Percentiles rank a stretch among this genome's conserved stretches.
phyloP scores from a whole-genome alignment of 2,113 vertebrate species.

The Psittacara wagleri region DNA sequence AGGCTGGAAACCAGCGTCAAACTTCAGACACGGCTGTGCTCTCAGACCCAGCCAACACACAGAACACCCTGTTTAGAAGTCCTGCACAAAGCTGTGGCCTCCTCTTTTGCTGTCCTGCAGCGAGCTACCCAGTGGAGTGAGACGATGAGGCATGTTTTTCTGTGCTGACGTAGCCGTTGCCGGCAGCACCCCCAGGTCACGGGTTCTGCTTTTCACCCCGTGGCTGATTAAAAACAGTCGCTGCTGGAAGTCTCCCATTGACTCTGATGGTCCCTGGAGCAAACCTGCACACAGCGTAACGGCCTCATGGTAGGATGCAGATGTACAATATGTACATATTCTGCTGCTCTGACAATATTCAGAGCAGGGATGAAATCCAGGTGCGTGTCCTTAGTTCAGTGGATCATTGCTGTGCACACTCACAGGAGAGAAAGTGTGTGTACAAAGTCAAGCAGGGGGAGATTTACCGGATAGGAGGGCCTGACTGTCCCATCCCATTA shows the following conservation, averaged over 20 bases:
- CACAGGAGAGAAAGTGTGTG: neutral
- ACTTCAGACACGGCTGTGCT: neutral
- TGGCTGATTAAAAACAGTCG: neutral
- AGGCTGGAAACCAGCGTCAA: neutral
- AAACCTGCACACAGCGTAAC: neutral
- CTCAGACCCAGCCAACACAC: neutral
- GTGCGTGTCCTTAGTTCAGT: fast-evolving
- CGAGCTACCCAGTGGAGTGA: neutral
- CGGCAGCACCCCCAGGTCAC: neutral
- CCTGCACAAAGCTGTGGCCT: neutral
- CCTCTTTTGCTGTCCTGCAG: neutral
- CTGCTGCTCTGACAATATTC: neutral
- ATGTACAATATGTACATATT: neutral
- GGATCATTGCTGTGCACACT: fast-evolving
- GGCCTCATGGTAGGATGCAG: neutral
- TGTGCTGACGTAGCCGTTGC: neutral
- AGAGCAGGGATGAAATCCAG: neutral
- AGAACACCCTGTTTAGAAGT: neutral
- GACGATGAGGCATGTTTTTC: neutral
- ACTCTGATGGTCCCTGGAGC: neutral
- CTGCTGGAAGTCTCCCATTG: neutral
- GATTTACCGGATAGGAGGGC: neutral
- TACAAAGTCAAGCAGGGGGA: neutral
- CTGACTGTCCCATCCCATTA: neutral
- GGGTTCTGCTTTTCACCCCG: neutral